Percentiles rank a stretch among this genome's conserved stretches.
Conservation (phyloP, 2,797 vertebrate genomes). For the Anguilla megastoma region DNA sequence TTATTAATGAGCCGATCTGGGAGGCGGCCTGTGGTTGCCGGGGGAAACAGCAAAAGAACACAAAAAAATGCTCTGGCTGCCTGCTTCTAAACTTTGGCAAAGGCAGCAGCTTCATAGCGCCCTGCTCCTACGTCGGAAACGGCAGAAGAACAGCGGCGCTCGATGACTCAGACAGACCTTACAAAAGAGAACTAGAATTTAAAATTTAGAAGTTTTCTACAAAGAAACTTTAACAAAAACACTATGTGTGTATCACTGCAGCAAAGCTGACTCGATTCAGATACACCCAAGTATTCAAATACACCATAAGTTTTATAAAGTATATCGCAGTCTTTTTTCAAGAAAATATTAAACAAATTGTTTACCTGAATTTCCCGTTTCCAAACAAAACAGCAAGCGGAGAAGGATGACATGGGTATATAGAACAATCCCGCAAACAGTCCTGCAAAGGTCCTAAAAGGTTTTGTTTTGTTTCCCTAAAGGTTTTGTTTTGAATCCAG, state of each 20-base stretch:
- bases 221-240: not conserved
- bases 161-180: not conserved
- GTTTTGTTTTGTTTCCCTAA: not conserved
- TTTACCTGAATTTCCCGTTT: not conserved
- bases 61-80: slow-evolving; percentile 28
- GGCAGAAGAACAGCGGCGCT: not conserved
- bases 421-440: too few relatives aligned
- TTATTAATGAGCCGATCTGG: slow-evolving; percentile 65
- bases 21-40: slow-evolving; percentile 36
- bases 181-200: not conserved
- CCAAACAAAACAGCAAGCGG: not conserved
- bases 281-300: not conserved
- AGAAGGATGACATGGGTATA: not conserved
- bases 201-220: not conserved
- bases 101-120: slow-evolving; percentile 36
- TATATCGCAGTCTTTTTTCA: not conserved
- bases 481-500: not conserved
- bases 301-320: not conserved
- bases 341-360: not conserved
- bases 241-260: not conserved
- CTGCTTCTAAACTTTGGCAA: slow-evolving; percentile 30
- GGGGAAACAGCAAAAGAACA: slow-evolving; percentile 44
- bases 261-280: not conserved
- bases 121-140: slow-evolving; percentile 27
- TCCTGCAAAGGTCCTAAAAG: not conserved